Percentiles rank a stretch among this genome's conserved stretches.
Evolutionary conservation across 2,797 vertebrate species (phyloP).

Genomic region (Gorsachius magnificus): DNA sequence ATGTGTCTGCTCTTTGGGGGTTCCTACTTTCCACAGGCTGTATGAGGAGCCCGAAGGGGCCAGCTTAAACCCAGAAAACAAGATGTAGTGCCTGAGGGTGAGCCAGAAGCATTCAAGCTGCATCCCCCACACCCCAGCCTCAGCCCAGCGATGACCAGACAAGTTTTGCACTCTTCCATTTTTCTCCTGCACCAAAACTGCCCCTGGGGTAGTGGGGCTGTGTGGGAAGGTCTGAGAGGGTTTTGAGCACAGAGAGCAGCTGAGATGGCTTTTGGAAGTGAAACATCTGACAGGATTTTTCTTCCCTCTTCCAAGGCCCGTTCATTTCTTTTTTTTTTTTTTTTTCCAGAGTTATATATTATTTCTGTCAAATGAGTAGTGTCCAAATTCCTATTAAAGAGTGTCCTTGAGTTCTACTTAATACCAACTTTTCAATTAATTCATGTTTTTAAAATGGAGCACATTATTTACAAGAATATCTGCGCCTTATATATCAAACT

Average conservation of each 20-base stretch:
- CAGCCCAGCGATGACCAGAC: neutral
- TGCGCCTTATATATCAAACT: conserved; percentile 27
- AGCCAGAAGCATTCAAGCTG: neutral
- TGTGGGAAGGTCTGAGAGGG: neutral
- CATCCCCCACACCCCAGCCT: neutral
- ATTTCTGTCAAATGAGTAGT: conserved; percentile 18
- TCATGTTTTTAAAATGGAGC: conserved; percentile 38
- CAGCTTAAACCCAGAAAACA: neutral
- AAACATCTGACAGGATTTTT: conserved; percentile 16
- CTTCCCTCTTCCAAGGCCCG: neutral
- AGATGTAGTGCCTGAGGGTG: neutral
- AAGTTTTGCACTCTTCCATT: neutral
- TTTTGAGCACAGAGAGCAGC: neutral
- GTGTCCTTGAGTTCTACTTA: conserved; percentile 42
- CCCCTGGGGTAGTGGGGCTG: neutral
- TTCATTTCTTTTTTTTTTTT: neutral
- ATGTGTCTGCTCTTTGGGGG: neutral
- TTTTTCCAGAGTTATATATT: neutral
- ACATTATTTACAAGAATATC: conserved; percentile 12
- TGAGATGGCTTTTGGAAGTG: neutral
- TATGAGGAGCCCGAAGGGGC: neutral
- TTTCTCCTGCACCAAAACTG: neutral
- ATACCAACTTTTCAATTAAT: conserved; percentile 44
- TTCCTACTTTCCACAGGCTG: neutral
- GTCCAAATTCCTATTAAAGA: conserved; percentile 21